Base-by-base conservation (phyloP, 2,113 vertebrate genomes). In the Brachyhypopomus occidentalis region DNA sequence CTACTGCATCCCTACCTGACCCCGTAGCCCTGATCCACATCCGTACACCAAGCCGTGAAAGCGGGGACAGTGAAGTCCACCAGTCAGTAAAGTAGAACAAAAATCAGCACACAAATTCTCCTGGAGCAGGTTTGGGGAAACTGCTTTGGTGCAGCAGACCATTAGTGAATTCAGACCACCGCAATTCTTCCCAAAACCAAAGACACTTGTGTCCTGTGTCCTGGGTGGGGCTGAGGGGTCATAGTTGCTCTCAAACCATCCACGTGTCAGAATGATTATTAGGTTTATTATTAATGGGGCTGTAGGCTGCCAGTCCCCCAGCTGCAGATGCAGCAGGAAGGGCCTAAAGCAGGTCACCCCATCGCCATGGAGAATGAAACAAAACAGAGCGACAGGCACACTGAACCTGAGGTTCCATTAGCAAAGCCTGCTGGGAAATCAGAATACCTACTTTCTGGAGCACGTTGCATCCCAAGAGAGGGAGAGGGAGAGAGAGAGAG, bases 331-430 rank as follows among this genome's bases (percentile, higher is more conserved):
- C 56, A 56, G 30, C 69, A 75, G 56, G 77, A 62, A 38, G 72
- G 45, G 41, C 19, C 16, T 76, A 70, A 83, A 69, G 77, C 72
- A 81, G 75, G 81, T 79, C 76, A 76, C 52, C 75, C 73, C 66
- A 77, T 25, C 27, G 56, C 77, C 45, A 82, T 11, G 20, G 63
- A 52, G 23, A 83, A 78, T 45, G 78, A 78, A 79, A 87, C 77
- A 84, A 80, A 84, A 74, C 77, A 85, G 76, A 73, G 63, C 67
- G 76, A 75, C 74, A 75, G 78, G 41, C 75, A 69, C 55, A 82
- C 36, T 74, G 78, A 82, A 85, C 67, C 63, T 78, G 84, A 79
- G 80, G 79, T 86, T 85, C 81, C 78, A 85, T 86, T 86, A 83
- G 79, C 41, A 82, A 69, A 67, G 81, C 73, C 87, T 87, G 81